Conservation (phyloP, 1,140 invertebrate genomes). For the Mactra quadrangularis region DNA sequence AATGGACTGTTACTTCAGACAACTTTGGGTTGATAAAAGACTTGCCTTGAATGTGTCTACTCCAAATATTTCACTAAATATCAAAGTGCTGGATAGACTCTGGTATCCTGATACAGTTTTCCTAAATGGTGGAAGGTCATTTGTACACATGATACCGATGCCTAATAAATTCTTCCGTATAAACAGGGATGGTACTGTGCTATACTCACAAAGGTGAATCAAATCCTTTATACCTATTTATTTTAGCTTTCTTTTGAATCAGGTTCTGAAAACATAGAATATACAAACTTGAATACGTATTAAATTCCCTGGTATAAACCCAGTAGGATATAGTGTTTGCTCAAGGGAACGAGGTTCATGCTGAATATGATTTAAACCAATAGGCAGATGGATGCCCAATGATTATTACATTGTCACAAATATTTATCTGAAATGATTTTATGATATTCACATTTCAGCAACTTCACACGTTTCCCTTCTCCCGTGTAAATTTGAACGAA, state of each 20-base stretch:
- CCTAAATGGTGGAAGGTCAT: constrained; percentile 84
- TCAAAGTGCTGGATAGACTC: constrained; percentile 76
- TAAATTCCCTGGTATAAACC: background rate
- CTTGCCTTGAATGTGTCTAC: constrained; percentile 75
- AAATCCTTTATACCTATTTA: background rate
- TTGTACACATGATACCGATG: constrained; percentile 82
- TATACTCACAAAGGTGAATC: constrained; percentile 79
- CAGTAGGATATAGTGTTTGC: background rate
- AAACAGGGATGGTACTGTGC: constrained; percentile 75
- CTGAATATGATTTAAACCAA: no score
- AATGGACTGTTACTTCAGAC: constrained; percentile 82
- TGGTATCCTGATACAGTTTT: constrained; percentile 83
- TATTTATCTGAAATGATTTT: no score
- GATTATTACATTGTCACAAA: no score
- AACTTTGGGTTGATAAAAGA: constrained; percentile 77
- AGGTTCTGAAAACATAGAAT: background rate
- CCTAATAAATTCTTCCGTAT: constrained; percentile 83
- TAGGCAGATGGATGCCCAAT: no score
- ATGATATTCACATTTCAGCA: no score
- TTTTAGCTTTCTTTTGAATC: constrained; percentile 25
- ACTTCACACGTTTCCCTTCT: no score
- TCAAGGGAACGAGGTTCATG: no score
- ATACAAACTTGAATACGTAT: background rate
- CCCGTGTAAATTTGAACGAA: no score
- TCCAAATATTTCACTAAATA: constrained; percentile 71